Percentiles rank a stretch among this genome's conserved stretches.
phyloP scores from a whole-genome alignment of 2,113 vertebrate species.

The Daubentonia madagascariensis region DNA sequence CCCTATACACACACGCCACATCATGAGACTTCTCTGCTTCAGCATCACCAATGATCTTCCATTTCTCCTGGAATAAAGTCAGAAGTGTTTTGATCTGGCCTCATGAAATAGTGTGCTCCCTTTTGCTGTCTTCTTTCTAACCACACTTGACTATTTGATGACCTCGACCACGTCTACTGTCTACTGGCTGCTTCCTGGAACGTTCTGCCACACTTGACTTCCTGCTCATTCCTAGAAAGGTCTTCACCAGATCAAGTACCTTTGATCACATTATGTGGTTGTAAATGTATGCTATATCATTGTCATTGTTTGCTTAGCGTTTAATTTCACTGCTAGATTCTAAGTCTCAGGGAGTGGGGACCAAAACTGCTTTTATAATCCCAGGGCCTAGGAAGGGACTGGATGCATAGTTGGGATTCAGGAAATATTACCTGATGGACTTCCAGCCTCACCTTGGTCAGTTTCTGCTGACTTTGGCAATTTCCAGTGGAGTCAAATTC shows the following conservation, averaged over 20 bases:
- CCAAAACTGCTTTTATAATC: not conserved
- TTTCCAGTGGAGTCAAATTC: not conserved
- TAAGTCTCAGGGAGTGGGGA: not conserved
- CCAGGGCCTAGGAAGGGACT: not conserved
- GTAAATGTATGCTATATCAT: fast-evolving
- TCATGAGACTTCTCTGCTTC: not conserved
- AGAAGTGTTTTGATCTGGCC: not conserved
- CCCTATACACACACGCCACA: not conserved
- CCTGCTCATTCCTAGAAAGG: not conserved
- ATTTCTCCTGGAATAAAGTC: not conserved
- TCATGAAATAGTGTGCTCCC: not conserved
- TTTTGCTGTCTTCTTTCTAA: not conserved
- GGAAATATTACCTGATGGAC: not conserved
- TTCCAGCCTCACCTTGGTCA: not conserved
- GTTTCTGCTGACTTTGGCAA: not conserved
- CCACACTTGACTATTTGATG: too few relatives aligned
- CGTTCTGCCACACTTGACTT: not conserved
- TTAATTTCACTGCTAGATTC: not conserved
- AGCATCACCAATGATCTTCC: too few relatives aligned
- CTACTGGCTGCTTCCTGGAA: not conserved
- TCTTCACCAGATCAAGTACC: too few relatives aligned
- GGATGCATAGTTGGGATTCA: not conserved
- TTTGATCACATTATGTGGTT: not conserved
- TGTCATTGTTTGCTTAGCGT: not conserved
- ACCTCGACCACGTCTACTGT: not conserved